Conservation (phyloP, 1,140 invertebrate species). For the Drosophila sturtevanti region DNA sequence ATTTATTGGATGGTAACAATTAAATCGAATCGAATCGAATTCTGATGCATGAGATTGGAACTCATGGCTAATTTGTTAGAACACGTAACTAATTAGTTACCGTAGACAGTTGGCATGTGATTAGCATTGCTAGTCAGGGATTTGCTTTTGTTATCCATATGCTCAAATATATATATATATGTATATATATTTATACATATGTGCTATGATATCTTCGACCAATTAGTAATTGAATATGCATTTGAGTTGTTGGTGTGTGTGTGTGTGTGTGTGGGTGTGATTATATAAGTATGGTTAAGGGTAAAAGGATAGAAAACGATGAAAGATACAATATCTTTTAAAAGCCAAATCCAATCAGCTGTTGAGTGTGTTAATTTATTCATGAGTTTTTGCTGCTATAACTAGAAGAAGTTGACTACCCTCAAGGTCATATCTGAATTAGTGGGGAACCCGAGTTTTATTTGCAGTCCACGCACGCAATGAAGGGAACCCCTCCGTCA, state of each 20-base stretch:
- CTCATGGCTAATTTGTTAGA: conserved; percentile 46
- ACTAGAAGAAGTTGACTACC: conserved; percentile 10
- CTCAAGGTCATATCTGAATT: conserved; percentile 25
- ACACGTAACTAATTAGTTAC: conserved; percentile 60
- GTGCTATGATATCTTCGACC: not conserved
- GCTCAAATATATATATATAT: not conserved
- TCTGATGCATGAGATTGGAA: not conserved
- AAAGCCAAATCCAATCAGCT: conserved; percentile 70
- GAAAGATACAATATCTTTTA: conserved; percentile 31
- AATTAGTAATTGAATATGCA: conserved; percentile 70
- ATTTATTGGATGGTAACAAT: not conserved
- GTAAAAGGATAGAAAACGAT: not conserved
- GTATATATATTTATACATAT: not conserved
- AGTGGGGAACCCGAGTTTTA: conserved; percentile 44
- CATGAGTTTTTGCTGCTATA: conserved; percentile 38
- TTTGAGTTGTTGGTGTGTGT: not conserved
- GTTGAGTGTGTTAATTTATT: conserved; percentile 74
- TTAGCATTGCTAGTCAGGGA: conserved; percentile 27
- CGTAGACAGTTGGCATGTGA: conserved; percentile 30
- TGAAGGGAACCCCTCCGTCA: conserved; percentile 26
- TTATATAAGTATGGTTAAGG: not conserved
- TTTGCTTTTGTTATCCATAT: conserved; percentile 9
- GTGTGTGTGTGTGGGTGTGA: not conserved
- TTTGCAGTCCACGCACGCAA: conserved; percentile 64
- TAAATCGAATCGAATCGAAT: not conserved